phyloP scores from a whole-genome alignment of 2,888 invertebrate species.

The Sipha maydis region DNA sequence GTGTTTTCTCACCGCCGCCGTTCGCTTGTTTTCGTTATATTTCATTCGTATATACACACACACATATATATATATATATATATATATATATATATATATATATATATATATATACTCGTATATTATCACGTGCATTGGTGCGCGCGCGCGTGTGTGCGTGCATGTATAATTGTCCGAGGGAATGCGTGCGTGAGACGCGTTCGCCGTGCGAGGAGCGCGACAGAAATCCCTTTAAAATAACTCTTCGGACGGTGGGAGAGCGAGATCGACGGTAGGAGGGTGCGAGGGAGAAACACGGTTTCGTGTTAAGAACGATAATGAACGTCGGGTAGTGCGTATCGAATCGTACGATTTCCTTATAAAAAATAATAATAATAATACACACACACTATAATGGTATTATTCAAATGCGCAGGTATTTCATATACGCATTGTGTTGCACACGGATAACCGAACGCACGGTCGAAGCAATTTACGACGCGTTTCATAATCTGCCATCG shows the following conservation, averaged over 20 bases:
- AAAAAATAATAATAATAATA: neutral
- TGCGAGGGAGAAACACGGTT: neutral
- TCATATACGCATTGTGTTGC: too few species aligned
- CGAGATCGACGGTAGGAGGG: neutral
- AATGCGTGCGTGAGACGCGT: neutral
- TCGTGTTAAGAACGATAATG: constrained; percentile 16
- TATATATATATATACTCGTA: too few species aligned
- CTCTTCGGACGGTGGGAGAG: neutral
- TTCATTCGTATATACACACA: neutral
- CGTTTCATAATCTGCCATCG: neutral
- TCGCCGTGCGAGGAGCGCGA: neutral
- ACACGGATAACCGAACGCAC: neutral
- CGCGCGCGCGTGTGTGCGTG: neutral
- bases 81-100: too few species aligned
- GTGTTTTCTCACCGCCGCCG: neutral
- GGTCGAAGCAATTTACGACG: neutral
- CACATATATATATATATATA: too few species aligned
- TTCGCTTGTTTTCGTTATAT: neutral
- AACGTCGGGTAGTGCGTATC: neutral
- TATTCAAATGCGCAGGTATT: neutral
- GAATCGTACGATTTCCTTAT: neutral
- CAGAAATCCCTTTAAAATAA: constrained; percentile 12
- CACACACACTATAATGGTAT: neutral
- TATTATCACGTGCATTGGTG: too few species aligned
- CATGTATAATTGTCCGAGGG: neutral